A percentile compares a stretch with the other conserved stretches of the same genome.
These are phyloP conservation scores for Stictocephala bisonia DNA, from an alignment of 2,888 invertebrate species.

Conservation along the genomic window DNA sequence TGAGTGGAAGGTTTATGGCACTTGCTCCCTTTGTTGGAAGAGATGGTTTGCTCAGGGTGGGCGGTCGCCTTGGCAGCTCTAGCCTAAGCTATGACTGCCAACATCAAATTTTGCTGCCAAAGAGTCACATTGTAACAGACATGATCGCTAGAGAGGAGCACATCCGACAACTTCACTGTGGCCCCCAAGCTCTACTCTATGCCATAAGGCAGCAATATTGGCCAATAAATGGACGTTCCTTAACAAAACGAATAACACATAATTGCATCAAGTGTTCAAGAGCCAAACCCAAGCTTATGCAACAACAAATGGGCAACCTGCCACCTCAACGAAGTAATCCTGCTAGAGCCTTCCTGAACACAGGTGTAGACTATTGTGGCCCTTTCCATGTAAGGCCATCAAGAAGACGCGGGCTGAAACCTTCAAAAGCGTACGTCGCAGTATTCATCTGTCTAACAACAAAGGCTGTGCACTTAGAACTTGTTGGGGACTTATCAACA, in stretches of 20 bases:
- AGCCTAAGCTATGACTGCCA: neutral
- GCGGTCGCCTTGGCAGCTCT: neutral
- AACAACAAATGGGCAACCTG: constrained; percentile 59
- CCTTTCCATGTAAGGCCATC: constrained; percentile 55
- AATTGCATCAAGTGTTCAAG: constrained; percentile 52
- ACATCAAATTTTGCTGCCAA: constrained; percentile 30
- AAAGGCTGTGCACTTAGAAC: constrained; percentile 61
- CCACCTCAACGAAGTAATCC: constrained; percentile 55
- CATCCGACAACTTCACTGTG: neutral
- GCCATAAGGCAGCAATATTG: constrained; percentile 31
- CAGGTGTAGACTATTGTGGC: constrained; percentile 56
- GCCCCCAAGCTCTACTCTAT: constrained; percentile 19
- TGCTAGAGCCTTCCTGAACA: constrained; percentile 55
- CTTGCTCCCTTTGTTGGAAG: constrained; percentile 26
- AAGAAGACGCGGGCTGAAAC: constrained; percentile 47
- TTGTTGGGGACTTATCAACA: constrained; percentile 59
- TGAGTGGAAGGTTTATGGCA: too few relatives aligned
- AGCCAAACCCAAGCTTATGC: constrained; percentile 43
- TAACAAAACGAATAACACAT: constrained; percentile 15
- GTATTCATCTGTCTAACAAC: constrained; percentile 60
- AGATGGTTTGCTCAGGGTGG: constrained; percentile 22
- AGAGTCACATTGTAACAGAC: neutral
- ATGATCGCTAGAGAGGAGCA: neutral
- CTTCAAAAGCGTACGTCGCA: constrained; percentile 57
- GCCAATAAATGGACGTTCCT: constrained; percentile 28